A percentile compares a stretch with the other conserved stretches of the same genome.
These are phyloP conservation scores for Rambutsinella grinnellia DNA, from an alignment of 2,888 invertebrate species.

Conservation along the genomic window DNA sequence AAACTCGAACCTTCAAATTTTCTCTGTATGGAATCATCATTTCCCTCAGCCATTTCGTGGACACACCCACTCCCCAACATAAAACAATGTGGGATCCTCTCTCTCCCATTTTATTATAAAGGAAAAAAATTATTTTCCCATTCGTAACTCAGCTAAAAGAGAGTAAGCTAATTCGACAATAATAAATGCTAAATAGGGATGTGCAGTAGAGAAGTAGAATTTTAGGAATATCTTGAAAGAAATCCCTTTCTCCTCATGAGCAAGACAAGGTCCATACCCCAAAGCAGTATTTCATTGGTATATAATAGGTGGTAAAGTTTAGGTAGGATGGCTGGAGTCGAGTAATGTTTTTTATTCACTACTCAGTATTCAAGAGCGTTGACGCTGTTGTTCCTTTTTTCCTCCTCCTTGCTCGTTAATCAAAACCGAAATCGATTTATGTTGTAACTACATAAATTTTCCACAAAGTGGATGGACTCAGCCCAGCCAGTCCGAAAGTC, in stretches of 20 bases:
- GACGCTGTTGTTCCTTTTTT: conserved; percentile 2
- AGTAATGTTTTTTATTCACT: conserved; percentile 1
- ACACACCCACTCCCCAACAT: conserved; percentile 13
- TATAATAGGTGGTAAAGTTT: too few relatives aligned
- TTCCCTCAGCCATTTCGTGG: background rate
- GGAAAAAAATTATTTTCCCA: background rate
- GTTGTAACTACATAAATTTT: conserved; percentile 58
- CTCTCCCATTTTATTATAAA: too few relatives aligned
- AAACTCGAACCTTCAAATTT: background rate
- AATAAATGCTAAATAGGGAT: background rate
- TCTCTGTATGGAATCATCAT: background rate
- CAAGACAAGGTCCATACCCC: too few relatives aligned
- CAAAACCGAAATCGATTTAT: conserved; percentile 60
- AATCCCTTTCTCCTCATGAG: background rate
- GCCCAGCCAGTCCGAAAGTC: background rate
- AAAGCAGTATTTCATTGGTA: too few relatives aligned
- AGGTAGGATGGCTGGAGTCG: too few relatives aligned
- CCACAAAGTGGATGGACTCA: conserved; percentile 46
- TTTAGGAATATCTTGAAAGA: background rate
- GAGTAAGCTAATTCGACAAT: background rate
- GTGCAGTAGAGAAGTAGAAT: too few relatives aligned
- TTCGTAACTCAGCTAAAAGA: too few relatives aligned
- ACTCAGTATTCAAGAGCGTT: background rate
- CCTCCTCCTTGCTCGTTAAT: conserved; percentile 54
- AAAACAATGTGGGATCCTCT: background rate